Base-by-base conservation (phyloP, 2,797 vertebrate genomes). In the Sebastes diploproa region DNA sequence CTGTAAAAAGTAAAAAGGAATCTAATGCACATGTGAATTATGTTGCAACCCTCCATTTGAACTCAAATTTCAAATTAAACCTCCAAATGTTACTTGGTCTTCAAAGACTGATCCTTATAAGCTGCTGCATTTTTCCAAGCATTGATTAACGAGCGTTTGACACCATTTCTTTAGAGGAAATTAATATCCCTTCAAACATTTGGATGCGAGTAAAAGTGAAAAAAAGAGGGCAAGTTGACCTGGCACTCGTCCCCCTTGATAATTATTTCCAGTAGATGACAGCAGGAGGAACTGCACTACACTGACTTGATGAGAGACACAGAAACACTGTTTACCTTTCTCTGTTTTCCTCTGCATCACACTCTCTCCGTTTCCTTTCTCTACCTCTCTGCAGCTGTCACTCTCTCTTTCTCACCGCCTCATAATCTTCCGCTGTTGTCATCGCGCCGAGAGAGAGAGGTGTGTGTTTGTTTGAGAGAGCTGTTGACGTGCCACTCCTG, bases 201-300 rank as follows among this genome's bases (percentile, higher is more conserved):
- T 68, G 62, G 60, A 74, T 52, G 25, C 25, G n/a, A 58, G 38
- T 25, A 70, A 54, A 80, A 67, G 70, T 34, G 25, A 73, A 79
- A 68, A 58, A 58, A 68, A 58, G 62, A 46, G 77, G 86, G 77
- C 81, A 63, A 50, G 86, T 13, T 90, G 92, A 93, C 92, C 89
- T 91, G 88, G 83, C 76, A 25, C 59, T 75, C 72, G 62, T 85
- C 82, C 75, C 46, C 66, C 81, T 65, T 22, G n/a, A 77, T 85
- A 83, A 89, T 93, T 77, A 92, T 90, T 94, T 92, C 86, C 88
- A 84, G 77, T 71, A 66, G 87, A 84, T 91, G 92, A 94, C 90
- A 93, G 90, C 72, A 60, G 78, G 86, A 90, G 90, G 92, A 92
- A 91, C 85, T 89, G 71, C 77, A 70, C 77, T 74, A 29, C 80